A percentile compares a stretch with the other conserved stretches of the same genome.
Conservation (phyloP, 1,140 invertebrate species). For the Platyscapa corneri region DNA sequence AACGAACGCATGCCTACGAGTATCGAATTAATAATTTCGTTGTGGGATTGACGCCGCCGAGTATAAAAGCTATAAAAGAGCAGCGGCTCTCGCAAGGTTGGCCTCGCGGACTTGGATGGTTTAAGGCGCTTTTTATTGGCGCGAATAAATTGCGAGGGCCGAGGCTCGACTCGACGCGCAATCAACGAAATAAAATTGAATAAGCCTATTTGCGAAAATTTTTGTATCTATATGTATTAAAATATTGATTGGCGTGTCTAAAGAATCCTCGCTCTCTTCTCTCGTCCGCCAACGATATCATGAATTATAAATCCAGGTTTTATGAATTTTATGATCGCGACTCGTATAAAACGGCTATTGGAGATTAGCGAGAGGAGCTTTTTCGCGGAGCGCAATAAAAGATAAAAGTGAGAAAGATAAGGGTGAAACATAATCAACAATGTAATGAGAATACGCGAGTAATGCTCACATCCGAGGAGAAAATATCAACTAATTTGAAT, state of each 20-base stretch:
- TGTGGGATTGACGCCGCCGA: neutral
- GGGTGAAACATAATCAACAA: neutral
- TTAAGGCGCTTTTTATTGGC: too few relatives aligned
- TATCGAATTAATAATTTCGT: slow-evolving; percentile 21
- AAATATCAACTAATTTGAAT: slow-evolving; percentile 66
- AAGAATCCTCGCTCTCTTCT: neutral
- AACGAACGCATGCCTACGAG: slow-evolving; percentile 19
- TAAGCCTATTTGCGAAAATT: neutral
- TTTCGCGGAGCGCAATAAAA: neutral
- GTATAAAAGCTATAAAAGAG: too few relatives aligned
- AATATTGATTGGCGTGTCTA: neutral
- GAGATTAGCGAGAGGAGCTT: neutral
- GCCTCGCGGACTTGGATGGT: too few relatives aligned
- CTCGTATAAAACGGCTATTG: neutral
- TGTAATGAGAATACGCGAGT: neutral
- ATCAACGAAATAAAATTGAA: too few relatives aligned
- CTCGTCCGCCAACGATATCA: too few relatives aligned
- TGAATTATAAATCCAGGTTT: neutral
- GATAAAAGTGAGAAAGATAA: neutral
- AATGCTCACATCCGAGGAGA: neutral
- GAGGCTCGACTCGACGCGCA: too few relatives aligned
- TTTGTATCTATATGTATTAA: neutral
- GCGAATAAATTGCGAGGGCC: too few relatives aligned
- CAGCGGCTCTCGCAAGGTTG: too few relatives aligned
- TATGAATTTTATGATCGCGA: neutral